These are phyloP conservation scores for Lucilia cuprina DNA, from an alignment of 1,140 invertebrate genomes.

Conservation along the genomic window DNA sequence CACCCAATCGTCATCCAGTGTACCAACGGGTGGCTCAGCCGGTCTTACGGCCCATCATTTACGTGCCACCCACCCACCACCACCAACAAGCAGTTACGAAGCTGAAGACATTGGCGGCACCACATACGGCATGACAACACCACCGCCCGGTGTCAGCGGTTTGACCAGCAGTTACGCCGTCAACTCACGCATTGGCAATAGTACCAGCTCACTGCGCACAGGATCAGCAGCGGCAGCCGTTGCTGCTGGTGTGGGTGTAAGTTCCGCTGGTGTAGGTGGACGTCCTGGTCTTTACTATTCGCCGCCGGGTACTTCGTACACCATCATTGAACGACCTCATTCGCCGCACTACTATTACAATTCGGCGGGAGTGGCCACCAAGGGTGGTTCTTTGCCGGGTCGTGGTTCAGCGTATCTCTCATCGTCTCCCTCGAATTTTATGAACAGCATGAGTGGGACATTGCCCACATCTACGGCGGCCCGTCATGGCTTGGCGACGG, in stretches of 20 bases:
- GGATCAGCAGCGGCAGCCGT: slow-evolving; percentile 31
- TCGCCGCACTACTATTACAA: slow-evolving; percentile 69
- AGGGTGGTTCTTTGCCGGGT: slow-evolving; percentile 59
- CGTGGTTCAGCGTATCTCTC: slow-evolving; percentile 71
- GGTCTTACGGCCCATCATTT: slow-evolving; percentile 55
- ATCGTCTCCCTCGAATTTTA: slow-evolving; percentile 64
- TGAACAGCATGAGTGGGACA: slow-evolving; percentile 60
- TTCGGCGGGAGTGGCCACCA: slow-evolving; percentile 61
- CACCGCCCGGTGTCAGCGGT: slow-evolving; percentile 49
- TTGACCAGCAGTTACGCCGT: slow-evolving; percentile 45
- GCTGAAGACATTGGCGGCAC: slow-evolving; percentile 57
- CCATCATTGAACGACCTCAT: slow-evolving; percentile 81
- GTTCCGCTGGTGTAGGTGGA: slow-evolving; percentile 37
- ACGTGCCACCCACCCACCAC: slow-evolving; percentile 46
- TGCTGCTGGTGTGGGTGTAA: slow-evolving; percentile 50
- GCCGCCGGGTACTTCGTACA: slow-evolving; percentile 80
- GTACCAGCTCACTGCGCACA: slow-evolving; percentile 56
- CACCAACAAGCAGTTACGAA: slow-evolving; percentile 59
- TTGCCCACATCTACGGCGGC: slow-evolving; percentile 57
- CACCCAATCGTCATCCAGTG: slow-evolving; percentile 56
- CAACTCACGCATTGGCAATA: slow-evolving; percentile 56
- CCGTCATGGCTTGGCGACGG: slow-evolving; percentile 39
- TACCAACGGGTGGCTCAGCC: slow-evolving; percentile 56
- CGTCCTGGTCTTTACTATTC: slow-evolving; percentile 73
- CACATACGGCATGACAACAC: slow-evolving; percentile 58